phyloP scores from a whole-genome alignment of 2,113 vertebrate species.

The Mohoua ochrocephala region DNA sequence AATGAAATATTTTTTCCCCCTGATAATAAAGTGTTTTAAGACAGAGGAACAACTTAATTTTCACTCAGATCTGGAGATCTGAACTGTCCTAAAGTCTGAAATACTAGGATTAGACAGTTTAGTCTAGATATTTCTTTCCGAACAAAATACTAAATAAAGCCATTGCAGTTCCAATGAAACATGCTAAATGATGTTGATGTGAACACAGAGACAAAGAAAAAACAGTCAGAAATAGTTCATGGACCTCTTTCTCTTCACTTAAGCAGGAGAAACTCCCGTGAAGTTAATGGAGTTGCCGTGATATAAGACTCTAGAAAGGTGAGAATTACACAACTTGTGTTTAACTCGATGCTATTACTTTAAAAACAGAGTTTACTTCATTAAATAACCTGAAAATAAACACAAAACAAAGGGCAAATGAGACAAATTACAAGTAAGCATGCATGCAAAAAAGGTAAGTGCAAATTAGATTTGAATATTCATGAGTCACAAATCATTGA shows the following conservation, averaged over 20 bases:
- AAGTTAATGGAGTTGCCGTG: not conserved
- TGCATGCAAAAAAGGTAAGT: conserved; percentile 76
- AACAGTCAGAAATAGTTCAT: not conserved
- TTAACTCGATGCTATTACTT: conserved; percentile 44
- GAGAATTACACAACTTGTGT: not conserved
- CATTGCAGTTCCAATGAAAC: not conserved
- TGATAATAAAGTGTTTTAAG: not conserved
- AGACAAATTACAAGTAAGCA: conserved; percentile 70
- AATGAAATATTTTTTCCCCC: not conserved
- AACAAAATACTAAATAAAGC: not conserved
- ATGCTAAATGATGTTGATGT: not conserved
- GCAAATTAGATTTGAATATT: conserved; percentile 81
- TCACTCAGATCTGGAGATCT: not conserved
- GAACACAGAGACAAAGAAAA: not conserved
- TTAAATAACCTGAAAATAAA: conserved; percentile 70
- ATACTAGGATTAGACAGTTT: not conserved
- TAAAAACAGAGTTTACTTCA: conserved; percentile 63
- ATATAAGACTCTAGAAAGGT: not conserved
- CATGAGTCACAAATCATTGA: conserved; percentile 80
- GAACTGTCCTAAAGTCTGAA: not conserved
- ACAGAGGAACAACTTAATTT: not conserved
- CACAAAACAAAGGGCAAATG: conserved; percentile 71
- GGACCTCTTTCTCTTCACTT: not conserved
- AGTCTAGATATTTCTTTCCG: not conserved
- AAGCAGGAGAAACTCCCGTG: not conserved